Conservation (phyloP, 2,888 invertebrate species). For the Dione vanillae region DNA sequence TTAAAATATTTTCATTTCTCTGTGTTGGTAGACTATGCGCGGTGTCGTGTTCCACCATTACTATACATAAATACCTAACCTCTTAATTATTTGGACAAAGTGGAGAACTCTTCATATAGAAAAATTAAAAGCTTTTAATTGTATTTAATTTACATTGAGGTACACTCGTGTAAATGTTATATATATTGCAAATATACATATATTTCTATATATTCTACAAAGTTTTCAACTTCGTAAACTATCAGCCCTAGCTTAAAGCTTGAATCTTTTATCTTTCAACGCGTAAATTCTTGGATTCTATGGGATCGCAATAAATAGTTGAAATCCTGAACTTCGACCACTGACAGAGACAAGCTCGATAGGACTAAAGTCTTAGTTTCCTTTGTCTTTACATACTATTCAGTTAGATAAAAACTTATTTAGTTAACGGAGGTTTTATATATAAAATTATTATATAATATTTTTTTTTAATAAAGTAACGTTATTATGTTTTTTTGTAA, state of each 20-base stretch:
- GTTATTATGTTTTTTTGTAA: no score
- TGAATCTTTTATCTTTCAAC: constrained; percentile 69
- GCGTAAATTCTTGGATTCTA: constrained; percentile 76
- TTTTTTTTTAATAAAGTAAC: no score
- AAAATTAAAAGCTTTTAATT: no score
- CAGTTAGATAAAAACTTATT: constrained; percentile 52
- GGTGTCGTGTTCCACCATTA: no score
- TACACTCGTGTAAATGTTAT: no score
- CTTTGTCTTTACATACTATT: constrained; percentile 51
- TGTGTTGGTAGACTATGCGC: no score
- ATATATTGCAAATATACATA: background rate
- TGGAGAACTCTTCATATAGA: no score
- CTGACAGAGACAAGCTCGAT: constrained; percentile 71
- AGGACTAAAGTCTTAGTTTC: constrained; percentile 63
- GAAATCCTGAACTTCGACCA: constrained; percentile 79
- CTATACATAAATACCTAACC: no score
- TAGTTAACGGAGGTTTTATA: constrained; percentile 29
- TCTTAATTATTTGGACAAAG: no score
- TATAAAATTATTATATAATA: no score
- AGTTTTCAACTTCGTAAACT: constrained; percentile 16
- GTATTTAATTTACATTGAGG: no score
- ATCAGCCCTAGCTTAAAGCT: constrained; percentile 36
- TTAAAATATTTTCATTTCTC: no score
- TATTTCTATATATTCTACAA: background rate
- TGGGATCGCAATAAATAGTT: constrained; percentile 80